A percentile compares a stretch with the other conserved stretches of the same genome.
phyloP scores from a whole-genome alignment of 2,888 invertebrate species.

The Polyommatus iphigenia region DNA sequence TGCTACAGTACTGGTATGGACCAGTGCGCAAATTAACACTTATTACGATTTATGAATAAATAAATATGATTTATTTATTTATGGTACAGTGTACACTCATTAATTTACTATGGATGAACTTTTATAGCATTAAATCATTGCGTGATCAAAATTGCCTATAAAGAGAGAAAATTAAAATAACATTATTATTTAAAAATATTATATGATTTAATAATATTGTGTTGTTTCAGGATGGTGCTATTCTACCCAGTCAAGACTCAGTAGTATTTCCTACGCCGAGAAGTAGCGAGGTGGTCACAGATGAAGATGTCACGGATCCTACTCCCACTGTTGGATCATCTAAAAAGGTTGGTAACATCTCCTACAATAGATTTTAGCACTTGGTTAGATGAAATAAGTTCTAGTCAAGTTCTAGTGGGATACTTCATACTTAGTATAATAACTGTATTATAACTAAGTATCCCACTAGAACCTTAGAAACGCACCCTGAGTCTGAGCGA shows the following conservation, averaged over 20 bases:
- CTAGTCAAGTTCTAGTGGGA: too few relatives aligned
- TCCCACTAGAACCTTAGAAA: too few relatives aligned
- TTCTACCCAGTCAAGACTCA: conserved; percentile 68
- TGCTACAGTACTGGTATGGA: background rate
- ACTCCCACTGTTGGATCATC: conserved; percentile 65
- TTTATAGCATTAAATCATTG: background rate
- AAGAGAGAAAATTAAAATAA: background rate
- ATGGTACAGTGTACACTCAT: too few relatives aligned
- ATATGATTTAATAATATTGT: background rate
- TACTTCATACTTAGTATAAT: too few relatives aligned
- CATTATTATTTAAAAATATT: background rate
- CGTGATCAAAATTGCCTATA: background rate
- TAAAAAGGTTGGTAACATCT: conserved; percentile 56
- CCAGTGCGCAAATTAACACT: too few relatives aligned
- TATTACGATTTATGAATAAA: too few relatives aligned
- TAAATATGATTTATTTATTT: too few relatives aligned
- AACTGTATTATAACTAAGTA: too few relatives aligned
- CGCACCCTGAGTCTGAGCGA: too few relatives aligned
- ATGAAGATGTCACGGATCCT: conserved; percentile 69
- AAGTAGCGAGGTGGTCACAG: conserved; percentile 55
- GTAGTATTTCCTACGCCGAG: conserved; percentile 69
- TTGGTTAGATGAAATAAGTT: too few relatives aligned
- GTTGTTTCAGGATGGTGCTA: conserved; percentile 62
- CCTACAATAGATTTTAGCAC: background rate
- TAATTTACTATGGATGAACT: background rate